phyloP scores from a whole-genome alignment of 2,113 vertebrate species.

The Aspiorhynchus laticeps region DNA sequence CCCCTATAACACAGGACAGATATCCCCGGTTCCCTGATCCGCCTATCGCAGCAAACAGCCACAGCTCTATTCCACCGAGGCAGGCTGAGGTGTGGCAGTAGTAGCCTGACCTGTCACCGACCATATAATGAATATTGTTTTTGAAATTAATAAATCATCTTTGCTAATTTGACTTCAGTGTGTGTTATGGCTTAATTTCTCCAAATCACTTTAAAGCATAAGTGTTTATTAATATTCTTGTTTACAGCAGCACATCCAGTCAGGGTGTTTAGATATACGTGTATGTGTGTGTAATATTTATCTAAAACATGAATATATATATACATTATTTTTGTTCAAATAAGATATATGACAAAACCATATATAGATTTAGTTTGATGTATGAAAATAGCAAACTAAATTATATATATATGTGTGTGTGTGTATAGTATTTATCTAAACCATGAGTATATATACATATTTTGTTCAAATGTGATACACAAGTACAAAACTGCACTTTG shows the following conservation, averaged over 20 bases:
- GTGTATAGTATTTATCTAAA: too few relatives aligned
- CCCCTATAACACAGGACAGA: slow-evolving; percentile 19
- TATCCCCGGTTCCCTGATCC: not conserved
- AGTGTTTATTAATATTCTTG: not conserved
- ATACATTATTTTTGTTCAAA: too few relatives aligned
- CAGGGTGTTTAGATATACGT: not conserved
- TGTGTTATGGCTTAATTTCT: not conserved
- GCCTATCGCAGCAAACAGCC: not conserved
- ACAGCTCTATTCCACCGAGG: not conserved
- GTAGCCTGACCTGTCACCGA: not conserved
- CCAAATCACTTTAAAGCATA: not conserved
- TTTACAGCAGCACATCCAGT: not conserved
- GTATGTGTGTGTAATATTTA: not conserved
- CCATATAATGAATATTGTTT: not conserved
- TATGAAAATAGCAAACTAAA: too few relatives aligned
- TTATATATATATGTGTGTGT: too few relatives aligned
- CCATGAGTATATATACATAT: too few relatives aligned
- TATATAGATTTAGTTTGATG: too few relatives aligned
- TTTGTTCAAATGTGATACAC: too few relatives aligned
- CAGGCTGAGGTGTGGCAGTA: slow-evolving; percentile 17
- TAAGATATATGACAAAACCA: too few relatives aligned
- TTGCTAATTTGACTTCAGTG: not conserved
- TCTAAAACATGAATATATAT: too few relatives aligned
- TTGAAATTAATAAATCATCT: not conserved
- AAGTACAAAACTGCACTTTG: too few relatives aligned